Percentiles rank a stretch among this genome's conserved stretches.
Conservation (phyloP, 2,797 vertebrate genomes). For the Enteromius treurensis region DNA sequence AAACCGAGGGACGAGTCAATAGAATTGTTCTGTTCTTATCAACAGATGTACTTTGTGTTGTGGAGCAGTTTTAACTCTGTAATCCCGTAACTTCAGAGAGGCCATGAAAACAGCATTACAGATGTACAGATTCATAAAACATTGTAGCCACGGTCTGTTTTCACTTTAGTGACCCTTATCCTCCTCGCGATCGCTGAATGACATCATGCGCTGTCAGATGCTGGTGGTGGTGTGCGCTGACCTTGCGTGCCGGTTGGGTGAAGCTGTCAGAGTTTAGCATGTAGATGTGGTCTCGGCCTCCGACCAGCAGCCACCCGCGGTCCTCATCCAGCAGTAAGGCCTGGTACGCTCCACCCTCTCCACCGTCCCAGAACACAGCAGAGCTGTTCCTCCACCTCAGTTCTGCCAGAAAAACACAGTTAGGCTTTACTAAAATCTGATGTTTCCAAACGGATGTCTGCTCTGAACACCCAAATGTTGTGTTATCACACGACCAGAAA, state of each 20-base stretch:
- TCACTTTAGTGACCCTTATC: conserved; percentile 10
- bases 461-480: neutral
- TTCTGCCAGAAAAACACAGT: conserved; percentile 68
- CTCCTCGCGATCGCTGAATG: neutral
- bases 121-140: neutral
- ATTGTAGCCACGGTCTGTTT: conserved; percentile 22
- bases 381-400: conserved; percentile 78
- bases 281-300: conserved; percentile 84
- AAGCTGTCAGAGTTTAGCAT: conserved; percentile 79
- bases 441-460: neutral
- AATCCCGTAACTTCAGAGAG: neutral
- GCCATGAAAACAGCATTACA: neutral
- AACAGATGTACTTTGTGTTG: neutral
- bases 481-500: neutral
- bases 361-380: conserved; percentile 71
- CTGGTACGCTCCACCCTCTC: conserved; percentile 73
- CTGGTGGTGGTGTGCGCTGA: conserved; percentile 51
- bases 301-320: conserved; percentile 82
- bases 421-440: neutral
- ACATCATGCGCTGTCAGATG: conserved; percentile 10
- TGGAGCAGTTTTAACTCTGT: neutral
- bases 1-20: neutral
- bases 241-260: conserved; percentile 73
- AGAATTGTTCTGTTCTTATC: neutral
- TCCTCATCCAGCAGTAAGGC: conserved; percentile 84